A percentile compares a stretch with the other conserved stretches of the same genome.
Evolutionary conservation across 2,113 vertebrate species (phyloP).

Genomic region (Eptesicus fuscus): DNA sequence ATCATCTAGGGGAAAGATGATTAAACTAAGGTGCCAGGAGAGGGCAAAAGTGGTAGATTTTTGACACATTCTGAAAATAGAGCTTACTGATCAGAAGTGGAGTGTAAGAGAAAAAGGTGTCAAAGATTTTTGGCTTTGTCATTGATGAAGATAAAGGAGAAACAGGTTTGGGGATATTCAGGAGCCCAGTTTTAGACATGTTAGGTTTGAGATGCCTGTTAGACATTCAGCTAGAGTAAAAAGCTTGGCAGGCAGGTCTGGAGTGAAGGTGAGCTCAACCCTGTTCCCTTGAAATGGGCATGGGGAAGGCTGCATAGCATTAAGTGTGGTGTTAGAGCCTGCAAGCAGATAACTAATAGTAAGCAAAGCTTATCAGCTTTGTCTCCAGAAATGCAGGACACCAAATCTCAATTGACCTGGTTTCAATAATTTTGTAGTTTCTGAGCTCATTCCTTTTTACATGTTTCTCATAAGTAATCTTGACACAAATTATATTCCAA

Average conservation of each 20-base stretch:
- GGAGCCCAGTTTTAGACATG: background rate
- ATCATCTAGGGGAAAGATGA: background rate
- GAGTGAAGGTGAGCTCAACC: background rate
- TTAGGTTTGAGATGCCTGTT: background rate
- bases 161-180: background rate
- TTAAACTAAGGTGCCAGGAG: background rate
- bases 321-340: background rate
- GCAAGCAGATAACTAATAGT: background rate
- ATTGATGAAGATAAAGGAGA: background rate
- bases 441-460: background rate
- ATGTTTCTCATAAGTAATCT: background rate
- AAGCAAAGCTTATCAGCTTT: background rate
- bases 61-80: background rate
- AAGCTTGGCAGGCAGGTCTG: background rate
- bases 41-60: background rate
- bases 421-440: slow-evolving; percentile 11
- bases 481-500: background rate
- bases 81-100: background rate
- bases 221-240: background rate
- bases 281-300: background rate
- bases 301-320: background rate
- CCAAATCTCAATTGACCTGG: background rate
- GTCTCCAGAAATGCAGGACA: background rate
- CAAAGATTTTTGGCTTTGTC: background rate
- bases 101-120: background rate